These are phyloP conservation scores for Lerista edwardsae DNA, from an alignment of 2,797 vertebrate species.

Conservation along the genomic window DNA sequence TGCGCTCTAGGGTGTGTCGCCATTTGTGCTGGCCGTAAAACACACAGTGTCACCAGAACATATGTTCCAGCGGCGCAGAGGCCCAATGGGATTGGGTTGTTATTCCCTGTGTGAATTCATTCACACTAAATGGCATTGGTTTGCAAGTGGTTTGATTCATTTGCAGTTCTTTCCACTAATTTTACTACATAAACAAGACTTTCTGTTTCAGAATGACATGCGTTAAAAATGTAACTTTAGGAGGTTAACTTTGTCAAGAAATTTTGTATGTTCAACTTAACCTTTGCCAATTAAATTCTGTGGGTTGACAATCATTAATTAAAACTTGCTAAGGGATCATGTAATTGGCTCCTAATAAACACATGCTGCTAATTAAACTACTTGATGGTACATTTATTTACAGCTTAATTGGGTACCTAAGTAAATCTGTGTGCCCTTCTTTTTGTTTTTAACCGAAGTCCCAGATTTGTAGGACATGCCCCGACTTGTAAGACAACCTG, in stretches of 20 bases:
- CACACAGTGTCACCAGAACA: too few species aligned
- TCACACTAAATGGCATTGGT: background rate
- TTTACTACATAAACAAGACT: background rate
- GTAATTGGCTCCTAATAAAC: constrained; percentile 68
- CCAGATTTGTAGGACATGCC: background rate
- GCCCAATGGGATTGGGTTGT: background rate
- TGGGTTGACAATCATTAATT: constrained; percentile 55
- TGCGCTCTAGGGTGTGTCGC: too few species aligned
- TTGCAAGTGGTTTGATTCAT: background rate
- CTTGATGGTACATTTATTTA: constrained; percentile 50
- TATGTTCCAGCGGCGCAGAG: background rate
- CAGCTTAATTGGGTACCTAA: constrained; percentile 63
- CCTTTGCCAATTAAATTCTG: constrained; percentile 37
- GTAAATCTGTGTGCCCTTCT: constrained; percentile 44
- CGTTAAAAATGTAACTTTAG: background rate
- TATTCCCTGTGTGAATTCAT: constrained; percentile 38
- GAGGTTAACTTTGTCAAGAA: background rate
- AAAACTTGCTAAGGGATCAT: constrained; percentile 45
- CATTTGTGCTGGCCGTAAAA: too few species aligned
- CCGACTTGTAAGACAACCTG: background rate
- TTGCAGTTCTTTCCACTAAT: background rate
- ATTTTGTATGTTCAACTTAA: constrained; percentile 12
- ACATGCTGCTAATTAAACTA: constrained; percentile 66
- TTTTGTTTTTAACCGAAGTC: background rate
- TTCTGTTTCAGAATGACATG: constrained; percentile 9